Base-by-base conservation (phyloP, 1,140 invertebrate species). In the Drosophila willistoni region DNA sequence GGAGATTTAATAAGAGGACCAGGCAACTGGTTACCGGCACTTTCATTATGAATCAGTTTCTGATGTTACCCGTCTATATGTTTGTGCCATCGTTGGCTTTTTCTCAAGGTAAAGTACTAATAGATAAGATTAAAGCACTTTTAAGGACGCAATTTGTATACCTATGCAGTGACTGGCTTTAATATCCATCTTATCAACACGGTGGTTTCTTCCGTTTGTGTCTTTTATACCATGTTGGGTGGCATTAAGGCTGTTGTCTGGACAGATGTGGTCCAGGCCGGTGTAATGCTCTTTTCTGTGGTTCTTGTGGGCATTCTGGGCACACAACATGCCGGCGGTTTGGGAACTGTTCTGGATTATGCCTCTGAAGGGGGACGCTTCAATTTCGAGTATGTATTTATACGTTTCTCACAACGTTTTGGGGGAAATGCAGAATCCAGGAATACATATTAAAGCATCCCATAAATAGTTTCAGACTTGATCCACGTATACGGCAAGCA, bases 161-260 rank as follows among this genome's bases (percentile, higher is more conserved):
- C 19, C 19, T 22, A 22, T 22, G 19, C 19, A 22, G 96, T 97
- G 29, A 97, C 96, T 47, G 96, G 95, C 13, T 92, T 96, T 5
- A 94, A 95, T 69, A 92, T 96, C 25, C 95, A 96, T 82, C 82
- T 95, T 41, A 94, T 96, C 41, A 95, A 96, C 44, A 93, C 94
- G 7, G 84, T 95, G 3, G 95, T 96, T 22, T 96, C 95, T 63
- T 92, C 94, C 19, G 94, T 97, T 19, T 97, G 96, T 91, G 96
- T 96, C 51, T 96, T 97, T 85, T 97, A 97, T 89, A 97, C 96
- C 2, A 95, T 95, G 68, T 83, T 97, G 92, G 96, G 96, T 69
- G 97, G 97, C 1, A 93, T 98, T 67, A 97, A 97, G 92, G 96
- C 96, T 0, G 97, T 98, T 1, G 95, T 98, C 19, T 97, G 96